Base-by-base conservation (phyloP, 1,140 invertebrate species). In the Triops longicaudatus region DNA sequence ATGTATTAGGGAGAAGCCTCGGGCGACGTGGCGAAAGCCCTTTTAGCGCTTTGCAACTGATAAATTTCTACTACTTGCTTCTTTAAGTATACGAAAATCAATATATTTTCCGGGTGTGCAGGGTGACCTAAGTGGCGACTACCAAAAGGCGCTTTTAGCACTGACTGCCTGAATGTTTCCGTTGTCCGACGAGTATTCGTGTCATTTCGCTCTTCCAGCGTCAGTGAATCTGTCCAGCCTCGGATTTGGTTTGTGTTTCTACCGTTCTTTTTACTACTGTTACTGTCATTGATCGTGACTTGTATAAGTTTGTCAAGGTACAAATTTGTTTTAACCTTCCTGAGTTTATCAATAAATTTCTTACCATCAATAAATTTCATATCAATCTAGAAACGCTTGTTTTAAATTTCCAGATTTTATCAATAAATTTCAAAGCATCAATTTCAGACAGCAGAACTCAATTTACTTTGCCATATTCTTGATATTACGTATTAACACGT, bases 11-110 rank as follows among this genome's bases (percentile, higher is more conserved):
- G 81, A n/a, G 86, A 86, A 73, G 85, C 85, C 9, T 84, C 84
- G 77, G 85, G 86, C 6, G 84, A 86, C 79, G 86, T 84, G 80
- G 83, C 83, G 79, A 81, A 82, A 76, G 78, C 85, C 0, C 81
- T 86, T 9, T 76, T 85, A 27, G 82, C 73, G 12, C 77, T 80
- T 37, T 73, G 79, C 22, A 77, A 74, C 28, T 72, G 76, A 72
- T 4, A 78, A 1, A 72, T 79, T 44, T 74, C 43, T 27, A 74
- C n/a, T n/a, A n/a, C n/a, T n/a, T 5, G 50, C 50, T 7, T 63
- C 14, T 17, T 63, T 14, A 9, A 63, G 22, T 6, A 63, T 22
- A n/a, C 17, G 9, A 12, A 63, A 17, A 17, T 22, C 50, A 63
- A 17, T 63, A 22, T 12, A 22, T 63, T 63, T 63, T 63, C 17